These are phyloP conservation scores for Sturnira hondurensis DNA, from an alignment of 2,113 vertebrate species.

Conservation along the genomic window DNA sequence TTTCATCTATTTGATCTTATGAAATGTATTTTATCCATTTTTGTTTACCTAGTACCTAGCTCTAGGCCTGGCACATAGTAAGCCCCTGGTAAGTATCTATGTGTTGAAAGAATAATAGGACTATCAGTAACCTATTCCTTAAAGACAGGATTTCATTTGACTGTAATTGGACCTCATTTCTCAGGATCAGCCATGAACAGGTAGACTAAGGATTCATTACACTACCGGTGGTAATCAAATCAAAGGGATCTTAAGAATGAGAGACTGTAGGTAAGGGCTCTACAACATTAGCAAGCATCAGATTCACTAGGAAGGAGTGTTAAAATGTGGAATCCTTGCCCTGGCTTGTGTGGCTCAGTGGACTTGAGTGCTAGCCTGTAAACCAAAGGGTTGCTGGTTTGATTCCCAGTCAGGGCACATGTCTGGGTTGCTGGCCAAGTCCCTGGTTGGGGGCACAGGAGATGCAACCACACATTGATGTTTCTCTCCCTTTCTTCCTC, in stretches of 20 bases:
- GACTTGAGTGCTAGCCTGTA: too few relatives aligned
- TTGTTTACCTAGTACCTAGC: not conserved
- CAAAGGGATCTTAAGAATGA: conserved; percentile 12
- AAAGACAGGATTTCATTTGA: not conserved
- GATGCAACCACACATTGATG: too few relatives aligned
- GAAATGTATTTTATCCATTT: conserved; percentile 11
- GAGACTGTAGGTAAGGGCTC: not conserved
- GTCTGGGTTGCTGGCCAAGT: too few relatives aligned
- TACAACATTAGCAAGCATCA: not conserved
- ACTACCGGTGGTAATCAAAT: not conserved
- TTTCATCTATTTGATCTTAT: conserved; percentile 29
- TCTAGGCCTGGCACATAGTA: conserved; percentile 3
- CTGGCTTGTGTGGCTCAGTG: too few relatives aligned
- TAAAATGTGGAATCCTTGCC: not conserved
- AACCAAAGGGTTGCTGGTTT: too few relatives aligned
- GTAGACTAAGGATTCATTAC: not conserved
- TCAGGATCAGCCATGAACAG: not conserved
- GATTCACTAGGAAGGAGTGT: not conserved
- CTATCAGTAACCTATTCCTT: not conserved
- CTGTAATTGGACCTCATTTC: not conserved
- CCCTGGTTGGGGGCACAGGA: too few relatives aligned
- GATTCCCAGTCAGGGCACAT: too few relatives aligned
- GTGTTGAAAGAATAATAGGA: conserved; percentile 27
- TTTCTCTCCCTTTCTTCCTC: too few relatives aligned
- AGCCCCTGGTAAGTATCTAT: not conserved